phyloP scores from a whole-genome alignment of 1,140 invertebrate genomes.

The Dinoponera quadriceps region DNA sequence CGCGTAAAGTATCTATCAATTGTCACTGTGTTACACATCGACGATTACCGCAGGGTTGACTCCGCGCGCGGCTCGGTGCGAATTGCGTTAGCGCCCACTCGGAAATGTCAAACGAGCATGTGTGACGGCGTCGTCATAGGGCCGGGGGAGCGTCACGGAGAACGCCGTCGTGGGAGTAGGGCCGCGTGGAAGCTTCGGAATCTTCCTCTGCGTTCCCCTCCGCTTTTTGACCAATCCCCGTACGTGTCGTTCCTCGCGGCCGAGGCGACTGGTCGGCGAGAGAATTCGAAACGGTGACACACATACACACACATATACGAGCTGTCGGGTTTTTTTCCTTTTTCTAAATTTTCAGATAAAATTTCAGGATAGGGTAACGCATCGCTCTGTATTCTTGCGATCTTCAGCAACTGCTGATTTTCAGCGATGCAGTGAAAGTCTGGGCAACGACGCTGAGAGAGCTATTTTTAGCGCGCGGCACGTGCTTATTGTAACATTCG shows the following conservation, averaged over 20 bases:
- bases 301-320: too few relatives aligned
- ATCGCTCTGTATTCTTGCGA: too few relatives aligned
- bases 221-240: slow-evolving; percentile 56
- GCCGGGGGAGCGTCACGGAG: slow-evolving; percentile 40
- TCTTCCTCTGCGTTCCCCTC: slow-evolving; percentile 35
- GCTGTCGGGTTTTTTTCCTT: neutral
- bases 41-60: slow-evolving; percentile 29
- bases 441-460: too few relatives aligned
- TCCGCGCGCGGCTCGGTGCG: slow-evolving; percentile 37
- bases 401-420: too few relatives aligned
- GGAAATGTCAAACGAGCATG: slow-evolving; percentile 73
- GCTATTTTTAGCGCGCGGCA: too few relatives aligned
- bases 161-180: slow-evolving; percentile 68
- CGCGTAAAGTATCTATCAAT: neutral
- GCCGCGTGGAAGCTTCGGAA: slow-evolving; percentile 37
- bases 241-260: slow-evolving; percentile 35
- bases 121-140: slow-evolving; percentile 40
- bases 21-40: neutral
- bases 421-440: too few relatives aligned
- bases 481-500: too few relatives aligned
- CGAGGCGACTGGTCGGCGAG: slow-evolving; percentile 26
- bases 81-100: slow-evolving; percentile 67
- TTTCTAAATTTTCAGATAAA: too few relatives aligned
- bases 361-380: too few relatives aligned
- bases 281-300: slow-evolving; percentile 36